Evolutionary conservation across 2,888 invertebrate species (phyloP).

Genomic region (Pterostichus niger): DNA sequence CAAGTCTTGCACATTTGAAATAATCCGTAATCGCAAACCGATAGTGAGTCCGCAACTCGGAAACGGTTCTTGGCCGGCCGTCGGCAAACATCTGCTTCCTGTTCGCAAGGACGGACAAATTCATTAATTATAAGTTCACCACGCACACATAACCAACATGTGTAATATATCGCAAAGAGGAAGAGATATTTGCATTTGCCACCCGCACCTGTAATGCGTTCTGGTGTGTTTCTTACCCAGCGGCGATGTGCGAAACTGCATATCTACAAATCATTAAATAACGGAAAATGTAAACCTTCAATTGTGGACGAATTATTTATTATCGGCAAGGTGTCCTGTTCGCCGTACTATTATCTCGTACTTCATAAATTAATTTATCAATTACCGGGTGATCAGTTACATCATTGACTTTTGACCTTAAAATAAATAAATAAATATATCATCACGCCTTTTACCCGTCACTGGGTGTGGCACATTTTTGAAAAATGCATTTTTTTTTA

Average conservation of each 20-base stretch:
- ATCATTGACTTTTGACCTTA: no score
- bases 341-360: neutral
- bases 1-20: neutral
- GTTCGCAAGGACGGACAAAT: conserved; percentile 27
- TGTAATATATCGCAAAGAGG: conserved; percentile 7
- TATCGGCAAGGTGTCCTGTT: conserved; percentile 7
- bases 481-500: no score
- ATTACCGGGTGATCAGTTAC: no score
- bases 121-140: conserved; percentile 59
- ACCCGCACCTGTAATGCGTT: conserved; percentile 44
- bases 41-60: neutral
- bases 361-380: no score
- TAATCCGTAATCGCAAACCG: neutral
- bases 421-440: no score
- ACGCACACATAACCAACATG: neutral
- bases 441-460: no score
- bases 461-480: no score
- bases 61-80: neutral
- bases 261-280: conserved; percentile 43
- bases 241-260: conserved; percentile 1
- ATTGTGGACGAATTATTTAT: conserved; percentile 25
- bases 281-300: conserved; percentile 18
- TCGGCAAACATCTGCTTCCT: conserved; percentile 48
- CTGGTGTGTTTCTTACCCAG: neutral
- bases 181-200: conserved; percentile 44